Percentiles rank a stretch among this genome's conserved stretches.
Evolutionary conservation across 2,888 invertebrate species (phyloP).

Genomic region (Drosophila sordidula): DNA sequence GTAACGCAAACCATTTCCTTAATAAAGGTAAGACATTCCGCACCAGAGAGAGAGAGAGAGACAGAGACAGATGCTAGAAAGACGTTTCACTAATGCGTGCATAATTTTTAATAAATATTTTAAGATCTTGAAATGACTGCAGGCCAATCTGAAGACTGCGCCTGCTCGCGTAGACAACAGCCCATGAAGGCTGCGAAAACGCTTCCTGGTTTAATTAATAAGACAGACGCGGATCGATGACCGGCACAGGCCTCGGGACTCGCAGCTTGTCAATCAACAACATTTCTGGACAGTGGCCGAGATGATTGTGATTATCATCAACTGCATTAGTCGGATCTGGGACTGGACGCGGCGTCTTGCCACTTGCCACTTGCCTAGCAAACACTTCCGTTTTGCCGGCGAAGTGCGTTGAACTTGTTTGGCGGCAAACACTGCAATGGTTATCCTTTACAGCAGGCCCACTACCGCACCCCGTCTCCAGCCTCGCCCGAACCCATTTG

Average conservation of each 20-base stretch:
- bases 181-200: constrained; percentile 53
- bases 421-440: constrained; percentile 10
- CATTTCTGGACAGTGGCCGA: constrained; percentile 48
- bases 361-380: constrained; percentile 19
- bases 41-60: constrained; percentile 13
- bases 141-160: constrained; percentile 25
- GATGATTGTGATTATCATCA: constrained; percentile 73
- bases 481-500: constrained; percentile 10
- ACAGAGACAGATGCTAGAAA: constrained; percentile 4
- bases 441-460: constrained; percentile 40
- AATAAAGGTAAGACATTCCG: constrained; percentile 55
- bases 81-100: constrained; percentile 72
- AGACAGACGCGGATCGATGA: constrained; percentile 44
- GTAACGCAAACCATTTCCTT: constrained; percentile 73
- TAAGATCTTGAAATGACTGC: constrained; percentile 65
- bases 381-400: constrained; percentile 79
- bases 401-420: constrained; percentile 56
- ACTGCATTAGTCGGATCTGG: constrained; percentile 14
- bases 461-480: not conserved
- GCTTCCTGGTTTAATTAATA: constrained; percentile 83
- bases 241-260: constrained; percentile 24
- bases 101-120: constrained; percentile 81
- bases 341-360: not conserved
- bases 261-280: constrained; percentile 77
- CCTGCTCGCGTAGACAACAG: constrained; percentile 18